Evolutionary conservation across 2,113 vertebrate species (phyloP), one percentile per base, ranked within the genome.

Genomic region (Condylura cristata): DNA sequence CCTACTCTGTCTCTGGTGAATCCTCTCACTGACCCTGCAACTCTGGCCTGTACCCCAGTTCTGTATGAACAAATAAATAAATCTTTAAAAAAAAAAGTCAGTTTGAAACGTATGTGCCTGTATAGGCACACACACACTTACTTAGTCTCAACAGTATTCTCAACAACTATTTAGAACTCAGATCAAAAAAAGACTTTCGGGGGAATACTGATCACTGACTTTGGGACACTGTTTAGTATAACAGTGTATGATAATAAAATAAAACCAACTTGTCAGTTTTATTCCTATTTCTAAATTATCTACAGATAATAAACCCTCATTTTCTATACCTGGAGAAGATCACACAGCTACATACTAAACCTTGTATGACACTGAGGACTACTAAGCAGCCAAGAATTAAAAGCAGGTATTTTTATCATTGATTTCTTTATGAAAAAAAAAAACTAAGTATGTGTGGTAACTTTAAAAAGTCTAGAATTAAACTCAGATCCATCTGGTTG

Each of bases 221-320:
- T 20, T 41, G 26, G 58, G 18, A 56, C 13, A 39, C 68, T 91
- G 44, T 58, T 95, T 39, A 71, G 8, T 87, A 30, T 71, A 70
- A 37, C 11, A 80, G 17, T 61, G 12, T 28, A 58, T 44, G 6
- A 20, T 28, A 12, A 85, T 76, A 88, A 74, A 78, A 72, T 41
- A 44, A 68, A 46, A 68, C 34, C 44, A 70, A 0, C 39, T 41
- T 53, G 30, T 46, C 34, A 4, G 6, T 82, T 81, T 90, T 80
- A 88, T 58, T 85, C 4, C 72, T 87, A 56, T 60, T 89, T 81
- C 75, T 84, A 83, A 94, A 90, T 78, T 58, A 24, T 86, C 72
- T 89, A 39, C n/a, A 61, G 41, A 83, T 70, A 83, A 82, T 53
- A 6, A 8, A 10, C 46, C n/a, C 39, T 13, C 3, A 74, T 28